Evolutionary conservation across 2,113 vertebrate genomes (phyloP).

Genomic region (Grantiella picta): DNA sequence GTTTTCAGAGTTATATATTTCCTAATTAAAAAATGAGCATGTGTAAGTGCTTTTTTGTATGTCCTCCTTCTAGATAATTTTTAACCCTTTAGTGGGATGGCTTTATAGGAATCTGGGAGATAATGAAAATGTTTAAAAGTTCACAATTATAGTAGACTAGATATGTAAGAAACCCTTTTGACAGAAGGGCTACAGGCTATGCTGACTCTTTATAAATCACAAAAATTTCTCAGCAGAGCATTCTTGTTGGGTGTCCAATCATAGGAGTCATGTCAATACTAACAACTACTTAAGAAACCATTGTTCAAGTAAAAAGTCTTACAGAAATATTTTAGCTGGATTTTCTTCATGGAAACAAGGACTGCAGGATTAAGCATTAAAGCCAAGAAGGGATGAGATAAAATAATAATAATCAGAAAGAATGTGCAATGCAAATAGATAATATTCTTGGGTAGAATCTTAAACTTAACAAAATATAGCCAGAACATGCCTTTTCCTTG

Average conservation of each 20-base stretch:
- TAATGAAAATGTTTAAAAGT: not conserved
- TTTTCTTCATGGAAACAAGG: not conserved
- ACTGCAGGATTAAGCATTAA: not conserved
- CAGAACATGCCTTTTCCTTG: not conserved
- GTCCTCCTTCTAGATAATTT: not conserved
- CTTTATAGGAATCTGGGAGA: not conserved
- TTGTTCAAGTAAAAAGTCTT: not conserved
- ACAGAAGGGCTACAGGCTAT: not conserved
- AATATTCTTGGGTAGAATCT: not conserved
- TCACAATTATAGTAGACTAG: not conserved
- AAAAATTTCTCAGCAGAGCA: not conserved
- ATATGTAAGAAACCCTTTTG: not conserved
- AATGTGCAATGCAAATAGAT: not conserved
- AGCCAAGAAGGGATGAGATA: not conserved
- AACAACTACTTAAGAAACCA: not conserved
- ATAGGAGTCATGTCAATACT: not conserved
- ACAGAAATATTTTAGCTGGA: not conserved
- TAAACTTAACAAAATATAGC: not conserved
- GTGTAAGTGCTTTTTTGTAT: not conserved
- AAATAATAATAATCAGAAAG: not conserved
- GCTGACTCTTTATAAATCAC: not conserved
- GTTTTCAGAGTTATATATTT: not conserved
- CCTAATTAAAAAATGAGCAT: not conserved
- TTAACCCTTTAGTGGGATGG: not conserved
- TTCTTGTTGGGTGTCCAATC: not conserved